Conservation (phyloP, 2,113 vertebrate genomes). For the Ifrita kowaldi region DNA sequence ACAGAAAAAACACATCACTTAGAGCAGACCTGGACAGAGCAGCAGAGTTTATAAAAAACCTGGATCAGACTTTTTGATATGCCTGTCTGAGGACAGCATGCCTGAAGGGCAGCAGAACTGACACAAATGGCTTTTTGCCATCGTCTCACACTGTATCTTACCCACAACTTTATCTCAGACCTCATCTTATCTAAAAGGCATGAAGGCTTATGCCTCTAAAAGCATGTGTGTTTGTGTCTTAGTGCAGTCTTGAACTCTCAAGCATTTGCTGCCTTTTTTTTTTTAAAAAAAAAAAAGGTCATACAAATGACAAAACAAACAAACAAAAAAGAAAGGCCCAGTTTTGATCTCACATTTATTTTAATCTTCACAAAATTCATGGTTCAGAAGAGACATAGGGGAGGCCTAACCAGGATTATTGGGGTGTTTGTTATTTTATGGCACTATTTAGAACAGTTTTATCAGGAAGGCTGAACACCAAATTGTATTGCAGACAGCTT, state of each 20-base stretch:
- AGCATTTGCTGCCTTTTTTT: neutral
- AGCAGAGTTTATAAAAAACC: neutral
- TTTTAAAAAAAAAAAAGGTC: neutral
- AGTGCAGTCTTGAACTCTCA: neutral
- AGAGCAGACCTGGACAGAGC: neutral
- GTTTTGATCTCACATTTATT: neutral
- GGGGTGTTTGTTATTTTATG: neutral
- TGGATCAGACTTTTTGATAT: neutral
- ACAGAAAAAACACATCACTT: neutral
- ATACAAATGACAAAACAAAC: neutral
- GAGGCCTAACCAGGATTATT: neutral
- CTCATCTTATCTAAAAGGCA: neutral
- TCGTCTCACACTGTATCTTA: neutral
- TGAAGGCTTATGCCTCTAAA: neutral
- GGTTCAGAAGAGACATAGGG: neutral
- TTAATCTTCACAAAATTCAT: neutral
- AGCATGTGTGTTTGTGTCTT: neutral
- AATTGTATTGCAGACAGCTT: constrained; percentile 17
- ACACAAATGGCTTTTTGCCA: neutral
- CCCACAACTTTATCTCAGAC: neutral
- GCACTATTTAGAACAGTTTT: neutral
- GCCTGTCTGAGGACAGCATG: neutral
- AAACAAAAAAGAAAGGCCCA: neutral
- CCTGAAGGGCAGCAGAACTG: neutral
- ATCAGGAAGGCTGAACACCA: neutral